Conservation (phyloP, 64 coral and sea anemone species). For the Acropora tenuis region DNA sequence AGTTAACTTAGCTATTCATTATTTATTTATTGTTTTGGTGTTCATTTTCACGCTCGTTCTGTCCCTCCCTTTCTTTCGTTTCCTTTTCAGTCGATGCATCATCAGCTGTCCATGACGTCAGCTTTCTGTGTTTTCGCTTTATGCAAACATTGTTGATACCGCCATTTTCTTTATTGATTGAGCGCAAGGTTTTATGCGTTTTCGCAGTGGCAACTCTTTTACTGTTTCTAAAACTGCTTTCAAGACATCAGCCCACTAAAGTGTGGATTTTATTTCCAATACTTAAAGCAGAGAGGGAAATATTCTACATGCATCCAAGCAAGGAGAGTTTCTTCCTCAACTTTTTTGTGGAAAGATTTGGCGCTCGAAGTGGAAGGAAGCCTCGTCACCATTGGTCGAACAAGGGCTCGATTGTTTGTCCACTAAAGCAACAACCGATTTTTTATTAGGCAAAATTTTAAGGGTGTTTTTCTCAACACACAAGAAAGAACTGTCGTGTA, state of each 20-base stretch:
- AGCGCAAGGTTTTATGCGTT: neutral
- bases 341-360: conserved; percentile 62
- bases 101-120: neutral
- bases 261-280: neutral
- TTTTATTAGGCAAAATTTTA: conserved; percentile 16
- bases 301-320: conserved; percentile 47
- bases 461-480: conserved; percentile 11
- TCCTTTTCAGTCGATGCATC: neutral
- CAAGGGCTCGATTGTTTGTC: conserved; percentile 28
- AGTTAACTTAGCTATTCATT: too few relatives aligned
- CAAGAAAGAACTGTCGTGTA: neutral
- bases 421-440: conserved; percentile 21
- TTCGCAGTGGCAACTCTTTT: neutral
- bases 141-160: neutral
- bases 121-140: neutral
- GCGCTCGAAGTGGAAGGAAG: conserved; percentile 79
- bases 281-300: conserved; percentile 4
- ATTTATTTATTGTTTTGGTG: too few relatives aligned
- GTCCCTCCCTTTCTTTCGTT: too few relatives aligned
- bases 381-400: conserved; percentile 62
- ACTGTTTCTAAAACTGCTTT: neutral
- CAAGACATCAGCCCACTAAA: neutral
- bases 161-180: conserved; percentile 12
- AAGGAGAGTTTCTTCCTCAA: neutral
- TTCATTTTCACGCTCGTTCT: too few relatives aligned